A percentile compares a stretch with the other conserved stretches of the same genome.
Conservation (phyloP, 2,113 vertebrate species). For the Gymnarchus niloticus region DNA sequence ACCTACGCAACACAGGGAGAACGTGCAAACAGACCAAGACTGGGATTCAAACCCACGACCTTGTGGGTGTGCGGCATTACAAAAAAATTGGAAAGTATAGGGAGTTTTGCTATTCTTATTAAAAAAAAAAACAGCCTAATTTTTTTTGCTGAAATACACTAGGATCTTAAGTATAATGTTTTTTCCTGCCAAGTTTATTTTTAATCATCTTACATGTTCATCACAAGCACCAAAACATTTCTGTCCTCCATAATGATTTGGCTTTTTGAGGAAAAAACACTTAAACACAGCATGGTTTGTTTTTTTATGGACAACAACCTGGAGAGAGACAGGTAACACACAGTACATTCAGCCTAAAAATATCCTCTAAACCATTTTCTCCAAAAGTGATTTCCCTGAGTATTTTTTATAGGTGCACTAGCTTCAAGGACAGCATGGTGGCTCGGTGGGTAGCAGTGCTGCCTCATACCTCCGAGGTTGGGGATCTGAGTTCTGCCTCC, state of each 20-base stretch:
- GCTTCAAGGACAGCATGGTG: background rate
- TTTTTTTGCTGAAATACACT: background rate
- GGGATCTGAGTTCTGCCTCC: background rate
- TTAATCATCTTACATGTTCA: constrained; percentile 5
- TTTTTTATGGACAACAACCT: background rate
- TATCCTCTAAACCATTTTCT: background rate
- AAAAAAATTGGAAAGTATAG: background rate
- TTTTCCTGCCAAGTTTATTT: background rate
- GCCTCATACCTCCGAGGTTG: background rate
- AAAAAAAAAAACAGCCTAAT: background rate
- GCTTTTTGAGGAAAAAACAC: background rate
- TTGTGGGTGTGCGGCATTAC: too few relatives aligned
- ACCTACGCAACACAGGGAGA: background rate
- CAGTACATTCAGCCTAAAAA: background rate
- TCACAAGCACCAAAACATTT: background rate
- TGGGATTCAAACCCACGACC: background rate
- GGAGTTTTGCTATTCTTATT: background rate
- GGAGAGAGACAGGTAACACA: background rate
- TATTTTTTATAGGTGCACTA: background rate
- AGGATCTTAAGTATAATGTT: too few relatives aligned
- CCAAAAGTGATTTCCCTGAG: background rate
- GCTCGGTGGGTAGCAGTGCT: background rate
- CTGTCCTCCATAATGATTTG: background rate
- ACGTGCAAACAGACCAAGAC: background rate
- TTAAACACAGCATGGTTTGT: background rate